These are phyloP conservation scores for Tympanoctomys barrerae DNA, from an alignment of 2,797 vertebrate genomes.

Conservation along the genomic window DNA sequence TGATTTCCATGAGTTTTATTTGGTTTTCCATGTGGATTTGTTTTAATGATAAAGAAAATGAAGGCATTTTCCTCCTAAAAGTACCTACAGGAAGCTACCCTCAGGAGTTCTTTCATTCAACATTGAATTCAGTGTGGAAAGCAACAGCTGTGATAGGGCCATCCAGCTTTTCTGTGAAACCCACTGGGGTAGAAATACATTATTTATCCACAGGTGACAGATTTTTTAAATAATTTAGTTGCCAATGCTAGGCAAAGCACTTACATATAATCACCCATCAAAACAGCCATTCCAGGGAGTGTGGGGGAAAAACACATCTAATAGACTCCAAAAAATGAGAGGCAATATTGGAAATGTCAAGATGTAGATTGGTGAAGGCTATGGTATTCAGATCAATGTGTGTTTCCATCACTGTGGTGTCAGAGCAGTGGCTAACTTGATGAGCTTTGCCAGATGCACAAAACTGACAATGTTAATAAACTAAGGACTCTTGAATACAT, in stretches of 20 bases:
- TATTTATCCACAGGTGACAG: constrained; percentile 46
- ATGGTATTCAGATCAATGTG: background rate
- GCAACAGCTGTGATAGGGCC: constrained; percentile 18
- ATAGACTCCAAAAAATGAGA: background rate
- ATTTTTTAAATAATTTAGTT: constrained; percentile 66
- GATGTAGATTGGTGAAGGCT: background rate
- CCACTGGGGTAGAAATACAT: background rate
- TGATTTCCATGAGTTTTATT: constrained; percentile 37
- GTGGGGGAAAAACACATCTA: background rate
- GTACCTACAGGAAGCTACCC: background rate
- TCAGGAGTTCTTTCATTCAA: constrained; percentile 41
- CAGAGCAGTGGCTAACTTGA: background rate
- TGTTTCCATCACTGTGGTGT: background rate
- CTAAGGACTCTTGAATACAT: background rate
- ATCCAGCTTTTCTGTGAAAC: constrained; percentile 57
- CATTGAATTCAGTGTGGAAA: background rate
- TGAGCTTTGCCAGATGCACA: background rate
- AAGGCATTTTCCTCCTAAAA: constrained; percentile 47
- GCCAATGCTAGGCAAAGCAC: constrained; percentile 32
- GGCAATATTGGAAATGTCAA: background rate
- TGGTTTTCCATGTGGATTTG: background rate
- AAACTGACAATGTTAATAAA: constrained; percentile 14
- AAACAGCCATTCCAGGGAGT: background rate
- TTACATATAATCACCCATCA: constrained; percentile 31
- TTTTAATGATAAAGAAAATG: constrained; percentile 43